Conservation (phyloP, 2,797 vertebrate species). For the Acipenser ruthenus region DNA sequence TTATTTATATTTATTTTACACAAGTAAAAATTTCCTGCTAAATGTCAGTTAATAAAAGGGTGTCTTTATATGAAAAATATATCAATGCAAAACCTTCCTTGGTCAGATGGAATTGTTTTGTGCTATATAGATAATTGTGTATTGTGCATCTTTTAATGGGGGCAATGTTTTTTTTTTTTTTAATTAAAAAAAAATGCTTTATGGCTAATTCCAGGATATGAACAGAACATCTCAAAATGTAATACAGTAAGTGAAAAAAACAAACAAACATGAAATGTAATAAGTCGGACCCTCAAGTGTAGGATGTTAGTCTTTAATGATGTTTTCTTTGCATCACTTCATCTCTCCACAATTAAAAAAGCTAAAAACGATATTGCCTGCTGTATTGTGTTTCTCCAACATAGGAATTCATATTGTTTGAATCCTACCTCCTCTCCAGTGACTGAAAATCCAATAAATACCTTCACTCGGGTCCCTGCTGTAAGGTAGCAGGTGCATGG, state of each 20-base stretch:
- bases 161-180: no score
- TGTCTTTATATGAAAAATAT: no score
- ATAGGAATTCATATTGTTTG: slow-evolving; percentile 46
- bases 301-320: slow-evolving; percentile 59
- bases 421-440: slow-evolving; percentile 46
- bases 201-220: no score
- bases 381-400: slow-evolving; percentile 49
- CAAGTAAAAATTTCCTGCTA: no score
- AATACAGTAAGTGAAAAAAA: slow-evolving; percentile 54
- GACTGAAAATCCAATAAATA: slow-evolving; percentile 59
- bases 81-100: no score
- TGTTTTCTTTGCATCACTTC: slow-evolving; percentile 53
- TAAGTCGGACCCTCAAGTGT: slow-evolving; percentile 59
- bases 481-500: slow-evolving; percentile 55
- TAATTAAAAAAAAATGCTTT: no score
- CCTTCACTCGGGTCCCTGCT: slow-evolving; percentile 45
- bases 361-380: slow-evolving; percentile 52
- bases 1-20: no score
- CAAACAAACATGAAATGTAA: slow-evolving; percentile 62
- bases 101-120: no score
- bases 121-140: no score
- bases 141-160: no score
- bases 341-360: slow-evolving; percentile 64
- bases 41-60: no score
- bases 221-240: background rate